Evolutionary conservation across 2,797 vertebrate species (phyloP), one percentile per base, ranked within the genome.

Genomic region (Semotilus atromaculatus): DNA sequence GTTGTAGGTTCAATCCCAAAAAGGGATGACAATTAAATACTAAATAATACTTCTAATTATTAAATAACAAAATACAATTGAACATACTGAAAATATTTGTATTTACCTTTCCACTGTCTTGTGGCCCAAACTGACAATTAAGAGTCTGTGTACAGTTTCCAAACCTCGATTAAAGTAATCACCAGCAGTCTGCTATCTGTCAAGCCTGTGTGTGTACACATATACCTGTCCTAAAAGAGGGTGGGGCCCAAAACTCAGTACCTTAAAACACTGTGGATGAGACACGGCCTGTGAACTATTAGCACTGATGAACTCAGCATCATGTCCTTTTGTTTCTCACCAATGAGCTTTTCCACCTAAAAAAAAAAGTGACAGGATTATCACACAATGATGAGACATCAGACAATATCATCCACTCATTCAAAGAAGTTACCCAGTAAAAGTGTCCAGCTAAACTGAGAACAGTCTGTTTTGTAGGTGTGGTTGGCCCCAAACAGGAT

Each of bases 401-500:
- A 64, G 21, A 48, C 7, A 5, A 13, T 48, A 34, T 19, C 36
- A 11, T 31, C 19, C 29, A 58, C 21, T 43, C 9, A 62, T 53
- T 73, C 36, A 36, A n/a, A 26, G 14, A 19, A 18, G 48, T 51
- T 71, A 62, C 51, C 18, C 68, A 21, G 45, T 26, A 23, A 64
- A 45, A 26, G 40, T 7, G 31, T 21, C 38, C 18, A 36, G 38
- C 71, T 81, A 58, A 76, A 66, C 75, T 64, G 36, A 67, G 80
- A 83, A 45, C 80, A 77, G 58, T 36, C 66, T 83, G 60, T 80
- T 67, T 62, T 62, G 80, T 82, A 81, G 91, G 91, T 88, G 90
- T 88, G 89, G 84, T 77, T 51, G 72, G 26, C 60, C 84, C 84
- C 76, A 83, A 93, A 91, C 94, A 94, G 94, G 93, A 95, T 95